Conservation (phyloP, 2,113 vertebrate genomes). For the Anhinga rufa region DNA sequence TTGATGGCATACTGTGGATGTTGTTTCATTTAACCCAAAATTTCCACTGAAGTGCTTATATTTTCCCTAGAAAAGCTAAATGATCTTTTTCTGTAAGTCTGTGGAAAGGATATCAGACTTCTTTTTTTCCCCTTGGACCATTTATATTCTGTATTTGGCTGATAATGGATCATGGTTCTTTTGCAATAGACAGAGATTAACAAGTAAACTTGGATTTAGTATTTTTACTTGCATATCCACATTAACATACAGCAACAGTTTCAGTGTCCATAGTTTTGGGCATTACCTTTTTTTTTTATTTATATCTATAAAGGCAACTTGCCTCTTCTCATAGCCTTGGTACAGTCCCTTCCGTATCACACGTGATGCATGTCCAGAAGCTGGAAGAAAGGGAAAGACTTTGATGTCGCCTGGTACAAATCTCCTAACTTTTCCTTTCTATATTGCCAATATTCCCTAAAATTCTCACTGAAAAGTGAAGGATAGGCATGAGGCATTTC, state of each 20-base stretch:
- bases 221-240: background rate
- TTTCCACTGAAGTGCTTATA: background rate
- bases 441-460: background rate
- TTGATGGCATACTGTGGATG: background rate
- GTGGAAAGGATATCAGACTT: background rate
- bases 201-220: background rate
- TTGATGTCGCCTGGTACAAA: background rate
- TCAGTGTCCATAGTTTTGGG: background rate
- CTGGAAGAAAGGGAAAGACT: background rate
- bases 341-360: background rate
- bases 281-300: background rate
- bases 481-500: background rate
- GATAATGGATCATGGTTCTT: background rate
- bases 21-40: background rate
- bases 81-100: background rate
- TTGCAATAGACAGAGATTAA: background rate
- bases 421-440: background rate
- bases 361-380: rapidly evolving
- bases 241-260: background rate
- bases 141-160: background rate
- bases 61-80: background rate
- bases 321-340: background rate
- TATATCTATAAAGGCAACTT: background rate
- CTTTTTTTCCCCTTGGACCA: background rate
- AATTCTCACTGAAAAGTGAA: background rate